Evolutionary conservation across 1,140 invertebrate genomes (phyloP), one percentile per base, ranked within the genome.

Genomic region (Carposina sasakii): DNA sequence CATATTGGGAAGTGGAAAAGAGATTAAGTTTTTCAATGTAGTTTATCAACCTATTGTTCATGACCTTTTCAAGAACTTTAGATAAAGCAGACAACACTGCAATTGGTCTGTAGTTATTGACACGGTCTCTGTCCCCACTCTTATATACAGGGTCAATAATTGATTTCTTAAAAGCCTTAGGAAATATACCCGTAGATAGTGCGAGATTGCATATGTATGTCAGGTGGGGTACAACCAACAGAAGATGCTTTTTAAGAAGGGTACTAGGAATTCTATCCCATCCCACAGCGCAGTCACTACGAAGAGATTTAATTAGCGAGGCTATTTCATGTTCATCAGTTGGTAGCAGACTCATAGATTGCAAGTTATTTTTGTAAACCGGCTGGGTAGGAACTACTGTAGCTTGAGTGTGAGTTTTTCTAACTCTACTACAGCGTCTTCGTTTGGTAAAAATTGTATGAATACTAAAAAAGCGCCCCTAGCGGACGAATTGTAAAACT

Each of bases 41-140:
- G 8, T 8, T 26, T 8, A 3, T n/a, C 15, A 43, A 43, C 4
- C 41, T 8, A 3, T 5, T 24, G 23, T 43, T 43, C 10, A 43
- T 43, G 4, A 43, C 13, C 16, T 26, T 23, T 43, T 43, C 41
- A 15, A 43, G 10, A 24, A 43, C 15, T 43, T 43, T 43, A 8
- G 41, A 24, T n/a, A 43, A 24, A 9, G 9, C 16, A 24, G 21
- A 9, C 3, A 43, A 16, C 4, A 43, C 41, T 12, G 41, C 13
- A 4, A 43, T 43, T 3, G 41, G 41, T 26, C 41, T 43, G 20
- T 26, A 43, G 10, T 43, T 43, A 24, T 23, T n/a, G 3, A 26
- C 21, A 17, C 20, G n/a, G 20, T 23, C 23, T 26, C 23, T 26
- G 23, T 26, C 16, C 23, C 41, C 41, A 24, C 23, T 19, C 23